Conservation (phyloP, 1,140 invertebrate genomes). For the Drosophila funebris region DNA sequence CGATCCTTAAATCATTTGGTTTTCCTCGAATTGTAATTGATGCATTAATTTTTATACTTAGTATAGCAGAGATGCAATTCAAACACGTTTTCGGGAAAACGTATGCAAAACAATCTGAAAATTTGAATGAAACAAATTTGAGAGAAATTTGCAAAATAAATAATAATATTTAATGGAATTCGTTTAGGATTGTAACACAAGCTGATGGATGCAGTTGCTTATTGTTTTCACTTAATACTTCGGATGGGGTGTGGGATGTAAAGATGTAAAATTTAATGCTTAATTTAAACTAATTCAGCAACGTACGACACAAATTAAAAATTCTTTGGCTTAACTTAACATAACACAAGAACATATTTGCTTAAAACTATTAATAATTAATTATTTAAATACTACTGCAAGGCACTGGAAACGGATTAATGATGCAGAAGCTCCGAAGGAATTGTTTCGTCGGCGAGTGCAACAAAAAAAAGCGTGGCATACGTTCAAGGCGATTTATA, state of each 20-base stretch:
- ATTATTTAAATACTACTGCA: constrained; percentile 13
- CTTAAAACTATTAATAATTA: background rate
- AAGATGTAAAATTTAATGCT: background rate
- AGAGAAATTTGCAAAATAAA: background rate
- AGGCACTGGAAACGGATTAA: constrained; percentile 10
- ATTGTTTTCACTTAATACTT: constrained; percentile 24
- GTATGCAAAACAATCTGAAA: constrained; percentile 30
- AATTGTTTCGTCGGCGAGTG: background rate
- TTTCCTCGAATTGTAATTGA: constrained; percentile 13
- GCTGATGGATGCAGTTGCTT: constrained; percentile 10
- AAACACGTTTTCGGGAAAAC: constrained; percentile 44
- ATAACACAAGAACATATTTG: background rate
- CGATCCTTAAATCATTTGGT: constrained; percentile 17
- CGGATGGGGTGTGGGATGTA: constrained; percentile 12
- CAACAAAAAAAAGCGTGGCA: constrained; percentile 21
- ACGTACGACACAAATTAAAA: background rate
- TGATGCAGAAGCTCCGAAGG: background rate
- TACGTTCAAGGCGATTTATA: constrained; percentile 3
- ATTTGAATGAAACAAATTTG: constrained; percentile 13
- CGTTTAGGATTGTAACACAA: constrained; percentile 20
- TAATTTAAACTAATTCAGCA: constrained; percentile 6
- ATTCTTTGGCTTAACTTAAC: constrained; percentile 34
- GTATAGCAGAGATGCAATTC: constrained; percentile 31
- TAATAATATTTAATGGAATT: constrained; percentile 24
- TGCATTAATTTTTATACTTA: constrained; percentile 21